Base-by-base conservation (phyloP, 1,140 invertebrate genomes). In the Lethrus apterus region DNA sequence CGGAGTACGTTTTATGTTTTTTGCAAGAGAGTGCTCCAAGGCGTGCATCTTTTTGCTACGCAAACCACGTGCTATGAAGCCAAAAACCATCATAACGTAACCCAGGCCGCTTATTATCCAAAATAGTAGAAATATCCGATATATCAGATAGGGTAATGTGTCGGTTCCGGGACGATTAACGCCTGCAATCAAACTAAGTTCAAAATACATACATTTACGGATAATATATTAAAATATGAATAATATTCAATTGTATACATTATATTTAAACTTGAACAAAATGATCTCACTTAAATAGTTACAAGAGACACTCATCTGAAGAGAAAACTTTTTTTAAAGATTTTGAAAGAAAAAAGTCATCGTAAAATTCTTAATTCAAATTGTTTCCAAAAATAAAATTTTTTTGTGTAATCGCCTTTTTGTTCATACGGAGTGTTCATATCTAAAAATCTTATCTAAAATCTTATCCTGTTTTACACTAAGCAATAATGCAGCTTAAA, bases 51-150 rank as follows among this genome's bases (percentile, higher is more conserved):
- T 77, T 61, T 89, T 88, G 44, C 84, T 88, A 44, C 78, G 75
- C 70, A 83, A 71, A 8, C 76, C 80, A 50, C 75, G 69, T 0
- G 84, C 82, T 46, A 94, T 89, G 59, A 91, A 92, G 15, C 85
- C 86, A 50, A 93, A 77, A 31, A 94, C 83, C 89, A 93, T 93
- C 10, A 91, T 79, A 32, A 93, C 76, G 65, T 93, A 94, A 0
- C 89, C 90, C 44, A 94, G 70, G 1, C 90, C 90, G 55, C 92
- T 88, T 32, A 89, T 88, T 26, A 93, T 89, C 89, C 90, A 93
- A 11, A 84, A 74, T 5, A 85, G 74, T 0, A 90, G 68, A 45
- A 84, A 81, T 32, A 80, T 74, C 65, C 88, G 79, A 67, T 90
- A 90, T 0, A 80, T 57, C 19, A 75, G 72, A 52, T 78, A 80